phyloP scores from a whole-genome alignment of 2,113 vertebrate species.

The Leuciscus idus region DNA sequence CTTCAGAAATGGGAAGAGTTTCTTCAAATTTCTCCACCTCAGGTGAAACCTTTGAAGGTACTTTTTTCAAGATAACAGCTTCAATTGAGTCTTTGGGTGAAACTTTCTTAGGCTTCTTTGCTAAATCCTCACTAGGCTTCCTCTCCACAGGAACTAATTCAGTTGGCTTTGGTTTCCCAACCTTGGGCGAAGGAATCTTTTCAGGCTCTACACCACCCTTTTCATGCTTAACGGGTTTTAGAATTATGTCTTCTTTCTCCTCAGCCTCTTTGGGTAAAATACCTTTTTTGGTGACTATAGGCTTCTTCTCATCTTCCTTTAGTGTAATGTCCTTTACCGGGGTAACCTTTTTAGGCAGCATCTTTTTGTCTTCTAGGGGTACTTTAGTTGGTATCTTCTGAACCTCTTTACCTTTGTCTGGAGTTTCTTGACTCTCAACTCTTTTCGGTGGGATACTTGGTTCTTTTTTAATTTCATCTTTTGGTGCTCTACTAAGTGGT shows the following conservation, averaged over 20 bases:
- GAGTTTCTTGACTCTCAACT: slow-evolving; percentile 52
- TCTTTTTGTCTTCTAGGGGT: slow-evolving; percentile 76
- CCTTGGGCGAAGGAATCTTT: slow-evolving; percentile 72
- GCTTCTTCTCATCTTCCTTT: slow-evolving; percentile 69
- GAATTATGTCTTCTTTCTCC: slow-evolving; percentile 64
- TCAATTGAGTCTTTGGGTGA: slow-evolving; percentile 58
- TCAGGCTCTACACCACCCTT: slow-evolving; percentile 70
- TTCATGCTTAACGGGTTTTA: slow-evolving; percentile 69
- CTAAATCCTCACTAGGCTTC: slow-evolving; percentile 55
- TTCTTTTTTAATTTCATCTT: slow-evolving; percentile 64
- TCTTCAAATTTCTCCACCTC: slow-evolving; percentile 62
- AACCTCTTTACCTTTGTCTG: slow-evolving; percentile 44
- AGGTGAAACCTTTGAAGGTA: slow-evolving; percentile 68
- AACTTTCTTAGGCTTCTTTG: slow-evolving; percentile 62
- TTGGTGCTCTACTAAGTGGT: slow-evolving; percentile 44
- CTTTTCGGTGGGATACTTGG: slow-evolving; percentile 60
- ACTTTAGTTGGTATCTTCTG: slow-evolving; percentile 34
- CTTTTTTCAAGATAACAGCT: slow-evolving; percentile 79
- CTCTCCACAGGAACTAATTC: slow-evolving; percentile 64
- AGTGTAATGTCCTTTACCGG: slow-evolving; percentile 55
- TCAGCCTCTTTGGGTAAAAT: slow-evolving; percentile 66
- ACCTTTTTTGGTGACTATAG: slow-evolving; percentile 66
- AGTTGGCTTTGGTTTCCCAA: slow-evolving; percentile 71
- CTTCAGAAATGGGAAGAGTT: slow-evolving; percentile 49
- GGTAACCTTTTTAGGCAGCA: slow-evolving; percentile 52